Base-by-base conservation (phyloP, 2,113 vertebrate genomes). In the Ictalurus punctatus region DNA sequence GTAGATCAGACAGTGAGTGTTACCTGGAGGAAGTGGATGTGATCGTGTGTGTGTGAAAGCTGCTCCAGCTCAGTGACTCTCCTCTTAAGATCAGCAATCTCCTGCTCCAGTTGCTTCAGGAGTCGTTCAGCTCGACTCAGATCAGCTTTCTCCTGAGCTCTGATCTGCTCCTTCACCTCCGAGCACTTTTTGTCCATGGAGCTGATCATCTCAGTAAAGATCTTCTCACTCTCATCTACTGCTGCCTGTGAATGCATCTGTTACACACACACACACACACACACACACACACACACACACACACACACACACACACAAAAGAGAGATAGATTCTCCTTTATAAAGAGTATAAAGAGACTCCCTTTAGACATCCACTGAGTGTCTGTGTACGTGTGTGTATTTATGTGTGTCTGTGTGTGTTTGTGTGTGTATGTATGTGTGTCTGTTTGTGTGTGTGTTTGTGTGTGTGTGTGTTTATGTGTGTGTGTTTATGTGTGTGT, bases 1-100 rank as follows among this genome's bases (percentile, higher is more conserved):
- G 34, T 34, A 34, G 34, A 34, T 34, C 34, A 34, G 34, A 34
- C 34, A 34, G 34, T 34, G 34, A 34, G 34, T 34, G 34, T 34
- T 34, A 34, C 34, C 34, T 34, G 34, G 34, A 34, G 34, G 34
- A 34, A 34, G 34, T 34, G 34, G 34, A 52, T 52, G 48, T 92
- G 78, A 84, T 91, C 73, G 3, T 90, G 83, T 89, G 86, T 89
- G 83, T 83, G 74, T 59, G 87, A 90, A 83, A 92, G 58, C 67
- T 91, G 74, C 56, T 86, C 85, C 85, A 90, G 83, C 16, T 91
- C 90, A 87, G 54, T 56, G 19, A 81, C 23, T 88, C 84, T 91
- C 79, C 84, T 89, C 71, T 52, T 54, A 79, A 92, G 84, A 69
- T 88, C 84, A 52, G 52, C 4, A n/a, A 90, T 86, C 89, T 92